phyloP scores from a whole-genome alignment of 2,888 invertebrate genomes.

The Drosophila nigricruria region DNA sequence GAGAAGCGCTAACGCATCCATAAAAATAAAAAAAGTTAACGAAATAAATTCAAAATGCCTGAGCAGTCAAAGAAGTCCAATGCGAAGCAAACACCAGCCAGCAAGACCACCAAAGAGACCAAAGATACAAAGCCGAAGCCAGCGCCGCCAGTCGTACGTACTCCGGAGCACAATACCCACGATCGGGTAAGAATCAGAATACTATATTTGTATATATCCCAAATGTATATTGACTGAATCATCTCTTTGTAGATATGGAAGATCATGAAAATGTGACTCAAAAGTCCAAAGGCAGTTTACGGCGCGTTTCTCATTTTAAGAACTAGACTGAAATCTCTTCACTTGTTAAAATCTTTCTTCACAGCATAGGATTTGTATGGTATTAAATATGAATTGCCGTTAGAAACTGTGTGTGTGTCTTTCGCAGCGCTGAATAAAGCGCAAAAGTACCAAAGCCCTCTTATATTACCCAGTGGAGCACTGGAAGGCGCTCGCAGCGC shows the following conservation, averaged over 20 bases:
- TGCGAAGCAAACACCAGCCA: slow-evolving; percentile 17
- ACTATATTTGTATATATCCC: background rate
- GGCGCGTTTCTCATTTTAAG: background rate
- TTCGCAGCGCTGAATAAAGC: slow-evolving; percentile 67
- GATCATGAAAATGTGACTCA: slow-evolving; percentile 65
- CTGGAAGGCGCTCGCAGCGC: slow-evolving; percentile 64
- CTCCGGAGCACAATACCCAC: slow-evolving; percentile 37
- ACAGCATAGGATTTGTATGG: background rate
- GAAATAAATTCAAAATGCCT: slow-evolving; percentile 51
- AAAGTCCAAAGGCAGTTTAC: no score
- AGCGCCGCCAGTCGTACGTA: background rate
- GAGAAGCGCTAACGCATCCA: background rate
- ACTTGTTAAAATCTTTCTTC: background rate
- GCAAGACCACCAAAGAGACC: slow-evolving; percentile 3
- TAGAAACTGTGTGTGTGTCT: slow-evolving; percentile 15
- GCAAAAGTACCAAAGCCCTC: slow-evolving; percentile 60
- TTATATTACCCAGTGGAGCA: slow-evolving; percentile 59
- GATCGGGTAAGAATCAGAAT: slow-evolving; percentile 52
- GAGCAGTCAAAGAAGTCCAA: slow-evolving; percentile 26
- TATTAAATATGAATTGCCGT: slow-evolving; percentile 39
- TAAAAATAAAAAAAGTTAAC: background rate
- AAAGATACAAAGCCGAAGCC: slow-evolving; percentile 8
- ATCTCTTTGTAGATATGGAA: slow-evolving; percentile 63
- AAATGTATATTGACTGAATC: background rate
- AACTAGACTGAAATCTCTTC: background rate